Conservation (phyloP, 2,797 vertebrate genomes). For the Ctenopoma multispine region DNA sequence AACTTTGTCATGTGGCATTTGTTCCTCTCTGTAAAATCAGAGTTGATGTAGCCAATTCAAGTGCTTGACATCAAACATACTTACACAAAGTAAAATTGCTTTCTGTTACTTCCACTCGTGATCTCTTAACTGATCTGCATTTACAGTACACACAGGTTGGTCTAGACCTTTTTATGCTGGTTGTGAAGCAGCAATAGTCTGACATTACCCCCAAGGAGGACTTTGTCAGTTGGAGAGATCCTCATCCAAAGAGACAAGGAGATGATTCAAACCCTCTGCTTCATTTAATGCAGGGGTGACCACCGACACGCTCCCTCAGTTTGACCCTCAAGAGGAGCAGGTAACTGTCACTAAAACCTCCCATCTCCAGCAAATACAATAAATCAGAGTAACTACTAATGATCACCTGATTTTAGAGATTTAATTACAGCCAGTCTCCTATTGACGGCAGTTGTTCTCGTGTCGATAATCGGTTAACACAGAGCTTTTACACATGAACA, state of each 20-base stretch:
- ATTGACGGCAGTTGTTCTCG: conserved; percentile 26
- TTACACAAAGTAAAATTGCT: too few relatives aligned
- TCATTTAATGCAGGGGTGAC: conserved; percentile 52
- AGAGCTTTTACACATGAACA: conserved; percentile 33
- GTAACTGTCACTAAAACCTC: conserved; percentile 10
- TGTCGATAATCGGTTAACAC: conserved; percentile 42
- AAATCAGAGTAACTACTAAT: conserved; percentile 18
- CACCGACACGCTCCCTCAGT: conserved; percentile 33
- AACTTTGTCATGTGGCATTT: neutral
- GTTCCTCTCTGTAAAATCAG: neutral
- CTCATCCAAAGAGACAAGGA: conserved; percentile 58
- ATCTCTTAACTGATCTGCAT: too few relatives aligned
- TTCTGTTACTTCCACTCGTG: too few relatives aligned
- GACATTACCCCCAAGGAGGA: conserved; percentile 39
- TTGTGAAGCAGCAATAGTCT: conserved; percentile 15
- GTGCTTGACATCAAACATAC: neutral
- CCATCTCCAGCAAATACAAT: conserved; percentile 22
- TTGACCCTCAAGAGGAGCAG: conserved; percentile 30
- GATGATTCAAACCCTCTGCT: conserved; percentile 62
- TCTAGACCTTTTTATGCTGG: neutral
- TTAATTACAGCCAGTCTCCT: conserved; percentile 41
- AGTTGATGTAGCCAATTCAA: neutral
- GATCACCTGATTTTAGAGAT: conserved; percentile 38
- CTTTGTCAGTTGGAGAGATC: conserved; percentile 35
- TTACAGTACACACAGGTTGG: neutral